Base-by-base conservation (phyloP, 2,113 vertebrate species). In the Caloenas nicobarica region DNA sequence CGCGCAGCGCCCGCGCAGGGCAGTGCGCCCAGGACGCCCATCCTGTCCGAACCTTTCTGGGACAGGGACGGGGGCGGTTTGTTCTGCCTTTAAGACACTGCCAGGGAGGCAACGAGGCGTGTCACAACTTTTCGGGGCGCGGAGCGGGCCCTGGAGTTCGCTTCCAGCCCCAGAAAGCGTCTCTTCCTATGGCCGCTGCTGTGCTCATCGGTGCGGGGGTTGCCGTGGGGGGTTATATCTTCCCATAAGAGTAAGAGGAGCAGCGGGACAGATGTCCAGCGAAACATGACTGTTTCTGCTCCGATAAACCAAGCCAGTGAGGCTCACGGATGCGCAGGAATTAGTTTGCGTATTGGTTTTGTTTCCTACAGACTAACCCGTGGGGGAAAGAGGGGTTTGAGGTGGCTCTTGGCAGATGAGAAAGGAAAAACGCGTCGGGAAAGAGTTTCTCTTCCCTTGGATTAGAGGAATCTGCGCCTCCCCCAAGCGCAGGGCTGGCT, bases 11-110 rank as follows among this genome's bases (percentile, higher is more conserved):
- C 40, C 17, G 7, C 24, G 1, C 34, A 12, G 26, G 46, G 23
- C 18, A 36, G 42, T 3, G 33, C 29, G 12, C 22, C 22, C 1
- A 2, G 15, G 24, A 6, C 4, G 1, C 33, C 2, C 16, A 18
- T 38, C 22, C 25, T 16, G 21, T n/a, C 16, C 10, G 5, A 58
- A 5, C 6, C 16, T 10, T 36, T 38, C 8, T 5, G 38, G 50
- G 31, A 11, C 23, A 31, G 34, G 28, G 19, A 31, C 50, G 5
- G 1, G 11, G 24, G 24, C 1, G 21, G 40, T 34, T 19, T 42
- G 2, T 48, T 61, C 18, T 74, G 13, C 22, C 53, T 71, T 33
- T 50, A 36, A 77, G 68, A 70, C 28, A 11, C 60, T 31, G 42
- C 19, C 80, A 57, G 26, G 33, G 34, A 71, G n/a, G n/a, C n/a